A percentile compares a stretch with the other conserved stretches of the same genome.
Conservation (phyloP, 2,797 vertebrate species). For the Varecia variegata region DNA sequence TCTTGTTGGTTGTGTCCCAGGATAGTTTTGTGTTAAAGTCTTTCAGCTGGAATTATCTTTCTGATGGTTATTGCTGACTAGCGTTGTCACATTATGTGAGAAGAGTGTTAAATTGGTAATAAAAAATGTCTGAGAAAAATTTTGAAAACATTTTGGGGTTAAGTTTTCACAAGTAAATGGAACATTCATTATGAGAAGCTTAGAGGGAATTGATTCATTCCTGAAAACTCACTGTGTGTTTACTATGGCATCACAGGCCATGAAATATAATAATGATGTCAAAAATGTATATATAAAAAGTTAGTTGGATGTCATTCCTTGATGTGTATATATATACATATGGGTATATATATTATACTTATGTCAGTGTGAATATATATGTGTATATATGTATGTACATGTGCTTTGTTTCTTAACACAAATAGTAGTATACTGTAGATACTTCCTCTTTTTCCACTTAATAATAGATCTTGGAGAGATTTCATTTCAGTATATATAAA, state of each 20-base stretch:
- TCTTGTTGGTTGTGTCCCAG: not conserved
- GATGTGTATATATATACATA: not conserved
- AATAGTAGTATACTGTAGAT: not conserved
- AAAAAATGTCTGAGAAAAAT: not conserved
- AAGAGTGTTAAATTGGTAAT: conserved; percentile 52
- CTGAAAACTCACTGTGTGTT: not conserved
- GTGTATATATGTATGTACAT: not conserved
- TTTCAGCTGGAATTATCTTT: conserved; percentile 27
- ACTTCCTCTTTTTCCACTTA: not conserved
- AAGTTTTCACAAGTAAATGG: conserved; percentile 17
- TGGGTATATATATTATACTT: not conserved
- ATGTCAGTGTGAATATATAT: not conserved
- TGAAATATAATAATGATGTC: not conserved
- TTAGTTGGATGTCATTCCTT: not conserved
- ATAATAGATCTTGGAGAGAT: not conserved
- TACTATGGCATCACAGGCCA: not conserved
- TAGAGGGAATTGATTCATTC: not conserved
- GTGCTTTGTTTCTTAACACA: not conserved
- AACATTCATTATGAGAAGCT: not conserved
- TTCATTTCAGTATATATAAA: not conserved
- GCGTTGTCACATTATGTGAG: conserved; percentile 34
- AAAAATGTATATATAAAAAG: not conserved
- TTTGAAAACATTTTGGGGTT: conserved; percentile 16
- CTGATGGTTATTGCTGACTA: not conserved
- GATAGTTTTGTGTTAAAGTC: not conserved